Conservation (phyloP, 2,797 vertebrate genomes). For the Remorina albescens region DNA sequence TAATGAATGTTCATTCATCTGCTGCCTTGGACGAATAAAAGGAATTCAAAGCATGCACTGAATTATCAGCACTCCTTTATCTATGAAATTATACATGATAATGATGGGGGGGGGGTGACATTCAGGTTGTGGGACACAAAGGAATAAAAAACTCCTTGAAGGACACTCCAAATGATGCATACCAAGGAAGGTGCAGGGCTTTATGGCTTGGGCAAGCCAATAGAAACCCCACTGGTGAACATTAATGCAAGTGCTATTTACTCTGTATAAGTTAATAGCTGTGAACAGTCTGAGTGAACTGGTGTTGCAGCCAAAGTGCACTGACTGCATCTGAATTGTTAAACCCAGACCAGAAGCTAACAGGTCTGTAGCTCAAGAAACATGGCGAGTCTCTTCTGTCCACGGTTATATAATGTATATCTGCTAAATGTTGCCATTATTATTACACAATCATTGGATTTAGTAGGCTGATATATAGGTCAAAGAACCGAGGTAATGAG, state of each 20-base stretch:
- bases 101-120: background rate
- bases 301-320: background rate
- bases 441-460: slow-evolving; percentile 71
- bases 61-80: background rate
- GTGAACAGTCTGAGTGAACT: no score
- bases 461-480: slow-evolving; percentile 60
- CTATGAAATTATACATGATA: background rate
- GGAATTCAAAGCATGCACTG: no score
- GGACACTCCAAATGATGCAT: background rate
- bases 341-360: slow-evolving; percentile 21
- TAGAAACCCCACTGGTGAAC: no score
- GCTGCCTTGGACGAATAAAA: background rate
- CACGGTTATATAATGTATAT: slow-evolving; percentile 61
- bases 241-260: no score
- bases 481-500: slow-evolving; percentile 44
- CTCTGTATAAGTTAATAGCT: no score
- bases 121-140: background rate
- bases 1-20: background rate
- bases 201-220: no score
- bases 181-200: background rate
- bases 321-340: slow-evolving; percentile 1
- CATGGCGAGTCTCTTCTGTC: slow-evolving; percentile 26
- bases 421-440: slow-evolving; percentile 69
- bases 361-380: slow-evolving; percentile 23
- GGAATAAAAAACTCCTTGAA: background rate